Percentiles rank a stretch among this genome's conserved stretches.
These are phyloP conservation scores for Ochotona princeps DNA, from an alignment of 2,113 vertebrate genomes.

Conservation along the genomic window DNA sequence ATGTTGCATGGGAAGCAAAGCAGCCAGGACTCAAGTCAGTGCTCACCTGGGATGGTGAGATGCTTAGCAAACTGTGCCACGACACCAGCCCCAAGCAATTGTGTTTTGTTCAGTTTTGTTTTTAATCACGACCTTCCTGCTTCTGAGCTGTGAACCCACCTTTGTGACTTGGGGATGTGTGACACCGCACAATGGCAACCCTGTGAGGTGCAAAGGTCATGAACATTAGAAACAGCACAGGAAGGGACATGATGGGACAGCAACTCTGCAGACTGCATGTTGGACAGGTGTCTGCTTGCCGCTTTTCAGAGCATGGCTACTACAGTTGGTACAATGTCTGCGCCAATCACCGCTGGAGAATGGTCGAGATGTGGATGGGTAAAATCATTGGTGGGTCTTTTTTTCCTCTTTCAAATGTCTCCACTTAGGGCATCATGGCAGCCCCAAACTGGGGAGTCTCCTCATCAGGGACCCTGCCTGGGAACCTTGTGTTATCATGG, in stretches of 20 bases:
- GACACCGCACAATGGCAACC: background rate
- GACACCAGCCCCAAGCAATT: no score
- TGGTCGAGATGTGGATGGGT: background rate
- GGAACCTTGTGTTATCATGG: background rate
- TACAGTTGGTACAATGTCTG: background rate
- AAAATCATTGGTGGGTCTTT: background rate
- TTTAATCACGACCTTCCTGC: background rate
- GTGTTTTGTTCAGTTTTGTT: no score
- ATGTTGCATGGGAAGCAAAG: no score
- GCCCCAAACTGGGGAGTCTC: background rate
- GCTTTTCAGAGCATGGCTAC: background rate
- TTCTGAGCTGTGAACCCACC: background rate
- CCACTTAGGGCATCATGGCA: background rate
- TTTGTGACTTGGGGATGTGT: background rate
- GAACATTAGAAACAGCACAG: background rate
- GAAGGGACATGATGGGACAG: background rate
- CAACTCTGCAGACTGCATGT: background rate
- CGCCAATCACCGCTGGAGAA: background rate
- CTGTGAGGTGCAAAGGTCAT: background rate
- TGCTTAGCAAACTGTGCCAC: no score
- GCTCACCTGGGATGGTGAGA: no score
- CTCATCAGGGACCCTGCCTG: background rate
- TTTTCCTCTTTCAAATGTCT: background rate
- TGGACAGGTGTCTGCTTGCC: background rate
- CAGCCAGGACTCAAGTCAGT: no score